Evolutionary conservation across 2,888 invertebrate genomes (phyloP).

Genomic region (Drymonia ruficornis): DNA sequence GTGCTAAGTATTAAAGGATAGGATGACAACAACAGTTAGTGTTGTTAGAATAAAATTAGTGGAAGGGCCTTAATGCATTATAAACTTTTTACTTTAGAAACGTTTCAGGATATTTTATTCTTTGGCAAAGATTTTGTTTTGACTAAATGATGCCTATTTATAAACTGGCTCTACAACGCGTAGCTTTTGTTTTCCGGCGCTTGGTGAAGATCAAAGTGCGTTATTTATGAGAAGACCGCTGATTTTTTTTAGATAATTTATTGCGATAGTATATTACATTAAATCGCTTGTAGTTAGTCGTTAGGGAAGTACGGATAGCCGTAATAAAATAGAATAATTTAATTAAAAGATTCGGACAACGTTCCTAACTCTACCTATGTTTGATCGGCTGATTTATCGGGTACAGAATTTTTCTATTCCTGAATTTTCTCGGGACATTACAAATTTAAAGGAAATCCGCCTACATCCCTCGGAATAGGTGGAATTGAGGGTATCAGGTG

Average conservation of each 20-base stretch:
- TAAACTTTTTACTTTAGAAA: constrained; percentile 5
- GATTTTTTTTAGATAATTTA: constrained; percentile 26
- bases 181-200: constrained; percentile 37
- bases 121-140: constrained; percentile 31
- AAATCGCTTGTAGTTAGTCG: constrained; percentile 29
- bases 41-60: no score
- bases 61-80: neutral
- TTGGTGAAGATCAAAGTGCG: constrained; percentile 34
- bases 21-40: neutral
- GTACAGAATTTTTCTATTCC: neutral
- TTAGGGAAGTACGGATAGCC: constrained; percentile 18
- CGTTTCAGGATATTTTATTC: constrained; percentile 11
- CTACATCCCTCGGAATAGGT: constrained; percentile 53
- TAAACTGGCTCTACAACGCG: constrained; percentile 17
- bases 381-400: neutral
- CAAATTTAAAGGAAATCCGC: constrained; percentile 58
- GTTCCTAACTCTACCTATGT: neutral
- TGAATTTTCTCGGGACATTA: constrained; percentile 28
- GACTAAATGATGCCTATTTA: constrained; percentile 31
- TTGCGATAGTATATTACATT: constrained; percentile 29
- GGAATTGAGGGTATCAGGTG: constrained; percentile 74
- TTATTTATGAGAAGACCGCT: constrained; percentile 31
- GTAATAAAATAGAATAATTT: constrained; percentile 36
- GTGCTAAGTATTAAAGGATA: constrained; percentile 51
- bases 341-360: constrained; percentile 24